These are phyloP conservation scores for Dreissena polymorpha DNA, from an alignment of 1,140 invertebrate genomes.

Conservation along the genomic window DNA sequence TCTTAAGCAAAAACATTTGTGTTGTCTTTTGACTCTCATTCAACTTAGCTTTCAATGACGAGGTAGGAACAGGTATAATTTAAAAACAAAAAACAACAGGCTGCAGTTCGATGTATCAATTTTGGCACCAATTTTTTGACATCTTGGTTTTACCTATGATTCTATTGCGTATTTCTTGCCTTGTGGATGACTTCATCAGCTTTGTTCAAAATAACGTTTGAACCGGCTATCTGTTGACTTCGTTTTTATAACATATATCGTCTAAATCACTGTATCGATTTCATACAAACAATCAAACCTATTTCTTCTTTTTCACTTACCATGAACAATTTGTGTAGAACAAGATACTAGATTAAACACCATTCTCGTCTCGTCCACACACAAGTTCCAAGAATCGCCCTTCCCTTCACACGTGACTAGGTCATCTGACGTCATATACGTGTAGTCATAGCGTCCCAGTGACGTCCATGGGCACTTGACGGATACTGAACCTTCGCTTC, in stretches of 20 bases:
- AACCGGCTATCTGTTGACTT: too few relatives aligned
- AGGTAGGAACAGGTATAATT: too few relatives aligned
- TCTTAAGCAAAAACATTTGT: background rate
- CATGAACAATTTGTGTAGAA: slow-evolving; percentile 27
- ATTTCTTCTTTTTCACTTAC: too few relatives aligned
- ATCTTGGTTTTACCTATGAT: background rate
- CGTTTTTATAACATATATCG: too few relatives aligned
- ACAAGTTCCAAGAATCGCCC: slow-evolving; percentile 36
- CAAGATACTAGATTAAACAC: slow-evolving; percentile 27
- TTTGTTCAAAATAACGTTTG: too few relatives aligned
- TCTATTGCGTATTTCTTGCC: background rate
- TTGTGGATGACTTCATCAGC: background rate
- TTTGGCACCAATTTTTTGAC: background rate
- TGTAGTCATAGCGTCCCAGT: slow-evolving; percentile 43
- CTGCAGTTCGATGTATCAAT: background rate
- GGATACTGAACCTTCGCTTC: slow-evolving; percentile 13
- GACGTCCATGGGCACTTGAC: slow-evolving; percentile 44
- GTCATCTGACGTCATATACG: background rate
- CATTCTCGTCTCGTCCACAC: slow-evolving; percentile 26
- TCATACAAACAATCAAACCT: background rate
- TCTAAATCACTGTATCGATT: background rate
- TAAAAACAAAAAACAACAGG: too few relatives aligned
- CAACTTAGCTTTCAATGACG: too few relatives aligned
- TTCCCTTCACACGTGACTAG: background rate
- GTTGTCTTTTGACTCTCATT: too few relatives aligned